Base-by-base conservation (phyloP, 2,888 invertebrate genomes). In the Invenusta paracnida region DNA sequence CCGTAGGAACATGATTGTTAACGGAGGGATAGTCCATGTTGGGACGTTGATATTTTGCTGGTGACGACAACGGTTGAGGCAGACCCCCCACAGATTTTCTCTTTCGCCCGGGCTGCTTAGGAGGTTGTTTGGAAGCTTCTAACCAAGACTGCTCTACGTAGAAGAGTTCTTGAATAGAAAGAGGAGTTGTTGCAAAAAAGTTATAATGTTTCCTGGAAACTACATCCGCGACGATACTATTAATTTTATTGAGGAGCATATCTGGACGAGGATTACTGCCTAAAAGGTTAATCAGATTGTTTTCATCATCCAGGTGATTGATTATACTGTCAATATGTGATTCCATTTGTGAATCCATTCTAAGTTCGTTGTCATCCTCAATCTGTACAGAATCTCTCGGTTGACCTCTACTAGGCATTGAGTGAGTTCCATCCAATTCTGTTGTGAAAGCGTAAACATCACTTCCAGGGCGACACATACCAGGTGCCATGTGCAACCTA, bases 271-370 rank as follows among this genome's bases (percentile, higher is more conserved):
- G 23, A n/a, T n/a, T n/a, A 23, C 73, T 73, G 2, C 11, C 5
- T 13, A 73, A 73, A 2, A 73, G 73, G 23, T 83, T 27, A 1
- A 83, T 83, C 0, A 83, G 83, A 83, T 83, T 83, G 2, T 30
- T 48, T 23, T 83, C 83, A n/a, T 83, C 28, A 13, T 83, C 84
- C 1, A 84, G 29, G n/a, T 84, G 67, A 28, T 82, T 82, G 1
- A 84, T 84, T n/a, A 84, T 84, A 1, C 84, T 83, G 29, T 84
- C 86, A 29, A 86, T 86, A 29, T 86, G 86, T 27, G 85, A 48
- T 29, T 86, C 86, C 23, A 85, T 29, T 79, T 83, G 31, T 0
- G 67, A 29, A 67, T 73, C 86, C n/a, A n/a, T n/a, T n/a, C n/a
- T n/a, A n/a, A n/a, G n/a, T n/a, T n/a, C n/a, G n/a, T n/a, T n/a